Evolutionary conservation across 1,140 invertebrate species (phyloP).

Genomic region (Ips typographus): DNA sequence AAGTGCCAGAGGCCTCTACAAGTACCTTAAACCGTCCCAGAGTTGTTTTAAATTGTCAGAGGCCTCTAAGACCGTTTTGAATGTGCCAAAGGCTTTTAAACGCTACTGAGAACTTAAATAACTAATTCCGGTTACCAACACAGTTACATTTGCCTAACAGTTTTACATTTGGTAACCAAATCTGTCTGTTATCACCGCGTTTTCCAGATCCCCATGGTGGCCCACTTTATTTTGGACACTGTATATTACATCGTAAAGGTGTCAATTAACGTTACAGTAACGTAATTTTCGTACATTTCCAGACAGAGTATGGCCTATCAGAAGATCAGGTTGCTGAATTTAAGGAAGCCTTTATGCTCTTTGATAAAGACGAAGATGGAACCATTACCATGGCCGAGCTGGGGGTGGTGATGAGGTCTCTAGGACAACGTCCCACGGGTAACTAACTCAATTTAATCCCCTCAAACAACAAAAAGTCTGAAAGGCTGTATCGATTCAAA

Average conservation of each 20-base stretch:
- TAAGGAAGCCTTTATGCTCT: slow-evolving; percentile 90
- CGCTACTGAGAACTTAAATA: too few species aligned
- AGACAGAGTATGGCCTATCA: slow-evolving; percentile 83
- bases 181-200: too few species aligned
- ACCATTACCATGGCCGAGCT: slow-evolving; percentile 87
- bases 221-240: not conserved
- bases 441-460: slow-evolving; percentile 33
- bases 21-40: too few species aligned
- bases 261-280: not conserved
- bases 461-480: too few species aligned
- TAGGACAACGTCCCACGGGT: slow-evolving; percentile 87
- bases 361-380: slow-evolving; percentile 91
- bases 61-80: too few species aligned
- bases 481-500: too few species aligned
- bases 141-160: too few species aligned
- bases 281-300: slow-evolving; percentile 38
- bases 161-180: too few species aligned
- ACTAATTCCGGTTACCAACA: too few species aligned
- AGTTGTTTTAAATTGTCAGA: too few species aligned
- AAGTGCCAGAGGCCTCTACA: too few species aligned
- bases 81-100: too few species aligned
- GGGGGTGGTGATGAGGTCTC: slow-evolving; percentile 83
- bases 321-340: slow-evolving; percentile 87
- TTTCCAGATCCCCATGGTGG: not conserved
- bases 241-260: not conserved